Evolutionary conservation across 2,113 vertebrate genomes (phyloP).

Genomic region (Actinemys pallida): DNA sequence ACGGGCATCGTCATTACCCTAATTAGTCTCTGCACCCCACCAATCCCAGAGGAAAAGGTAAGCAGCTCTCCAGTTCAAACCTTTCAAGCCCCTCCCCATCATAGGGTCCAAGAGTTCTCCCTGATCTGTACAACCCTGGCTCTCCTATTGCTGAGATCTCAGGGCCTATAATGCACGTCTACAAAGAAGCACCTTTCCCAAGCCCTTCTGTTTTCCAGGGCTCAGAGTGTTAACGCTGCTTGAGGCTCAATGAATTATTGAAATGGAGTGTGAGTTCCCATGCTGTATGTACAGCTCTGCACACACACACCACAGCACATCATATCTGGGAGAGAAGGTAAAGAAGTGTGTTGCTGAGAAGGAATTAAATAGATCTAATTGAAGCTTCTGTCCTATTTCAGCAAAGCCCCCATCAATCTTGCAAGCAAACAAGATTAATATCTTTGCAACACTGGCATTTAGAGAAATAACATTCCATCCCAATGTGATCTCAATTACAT

Average conservation of each 20-base stretch:
- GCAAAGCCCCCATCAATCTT: slow-evolving; percentile 74
- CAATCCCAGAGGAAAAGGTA: slow-evolving; percentile 87
- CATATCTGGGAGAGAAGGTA: slow-evolving; percentile 14
- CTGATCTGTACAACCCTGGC: background rate
- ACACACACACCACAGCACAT: slow-evolving; percentile 47
- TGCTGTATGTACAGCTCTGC: slow-evolving; percentile 50
- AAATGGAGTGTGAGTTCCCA: slow-evolving; percentile 59
- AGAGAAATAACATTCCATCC: slow-evolving; percentile 72
- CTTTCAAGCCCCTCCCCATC: background rate
- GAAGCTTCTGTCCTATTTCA: slow-evolving; percentile 64
- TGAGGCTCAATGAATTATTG: slow-evolving; percentile 15
- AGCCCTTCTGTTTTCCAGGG: slow-evolving; percentile 9
- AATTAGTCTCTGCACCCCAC: slow-evolving; percentile 87
- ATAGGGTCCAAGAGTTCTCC: background rate
- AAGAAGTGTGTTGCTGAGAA: slow-evolving; percentile 60
- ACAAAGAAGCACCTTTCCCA: background rate
- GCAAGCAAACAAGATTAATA: slow-evolving; percentile 75
- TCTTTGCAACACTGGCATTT: slow-evolving; percentile 68
- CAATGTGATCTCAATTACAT: slow-evolving; percentile 72
- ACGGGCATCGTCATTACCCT: slow-evolving; percentile 77
- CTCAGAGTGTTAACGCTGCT: slow-evolving; percentile 45
- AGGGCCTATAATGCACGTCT: background rate
- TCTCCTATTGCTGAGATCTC: background rate
- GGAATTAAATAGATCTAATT: slow-evolving; percentile 74
- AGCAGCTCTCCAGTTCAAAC: slow-evolving; percentile 47